A percentile compares a stretch with the other conserved stretches of the same genome.
phyloP scores from a whole-genome alignment of 2,888 invertebrate genomes.

The Euplagia quadripunctaria region DNA sequence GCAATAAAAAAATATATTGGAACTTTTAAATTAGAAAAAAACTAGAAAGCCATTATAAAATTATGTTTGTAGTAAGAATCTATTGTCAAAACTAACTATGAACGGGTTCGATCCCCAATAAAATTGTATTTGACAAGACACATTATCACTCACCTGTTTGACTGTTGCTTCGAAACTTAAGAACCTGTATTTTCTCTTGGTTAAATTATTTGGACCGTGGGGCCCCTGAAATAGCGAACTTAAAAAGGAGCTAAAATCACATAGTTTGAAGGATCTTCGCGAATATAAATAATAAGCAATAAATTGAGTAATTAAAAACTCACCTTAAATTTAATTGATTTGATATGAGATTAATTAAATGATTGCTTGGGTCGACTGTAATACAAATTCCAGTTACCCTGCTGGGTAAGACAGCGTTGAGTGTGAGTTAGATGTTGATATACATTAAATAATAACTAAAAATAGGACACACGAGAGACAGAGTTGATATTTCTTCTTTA shows the following conservation, averaged over 20 bases:
- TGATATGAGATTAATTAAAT: too few species aligned
- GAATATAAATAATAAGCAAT: too few species aligned
- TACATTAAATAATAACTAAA: too few species aligned
- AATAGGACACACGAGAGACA: too few species aligned
- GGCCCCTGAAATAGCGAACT: background rate
- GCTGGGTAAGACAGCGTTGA: too few species aligned
- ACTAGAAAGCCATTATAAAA: background rate
- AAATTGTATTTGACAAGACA: background rate
- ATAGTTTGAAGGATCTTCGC: too few species aligned
- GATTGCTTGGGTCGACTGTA: too few species aligned
- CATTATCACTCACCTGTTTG: background rate
- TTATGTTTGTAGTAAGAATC: background rate
- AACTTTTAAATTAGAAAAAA: background rate
- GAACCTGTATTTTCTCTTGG: background rate
- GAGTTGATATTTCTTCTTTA: too few species aligned
- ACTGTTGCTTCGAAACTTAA: background rate
- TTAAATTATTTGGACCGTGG: background rate
- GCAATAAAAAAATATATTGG: background rate
- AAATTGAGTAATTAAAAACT: too few species aligned
- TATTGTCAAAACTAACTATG: background rate
- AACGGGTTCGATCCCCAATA: slow-evolving; percentile 2
- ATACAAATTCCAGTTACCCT: too few species aligned
- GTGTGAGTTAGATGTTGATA: too few species aligned
- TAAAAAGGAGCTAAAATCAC: background rate
- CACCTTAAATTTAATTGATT: too few species aligned